Conservation (phyloP, 2,888 invertebrate genomes). For the Lissocephala sabroskyi region DNA sequence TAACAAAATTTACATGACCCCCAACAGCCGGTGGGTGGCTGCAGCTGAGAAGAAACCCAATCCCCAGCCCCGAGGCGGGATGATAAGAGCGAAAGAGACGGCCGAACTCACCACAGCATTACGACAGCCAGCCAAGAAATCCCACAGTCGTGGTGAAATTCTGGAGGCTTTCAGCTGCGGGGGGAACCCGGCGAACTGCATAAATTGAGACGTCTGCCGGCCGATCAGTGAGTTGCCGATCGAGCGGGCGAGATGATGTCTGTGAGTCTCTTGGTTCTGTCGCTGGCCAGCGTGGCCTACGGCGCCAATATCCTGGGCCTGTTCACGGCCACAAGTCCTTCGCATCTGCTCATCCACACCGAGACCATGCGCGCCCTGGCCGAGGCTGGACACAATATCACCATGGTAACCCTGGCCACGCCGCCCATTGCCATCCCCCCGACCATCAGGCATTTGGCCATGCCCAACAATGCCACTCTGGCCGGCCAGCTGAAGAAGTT, state of each 20-base stretch:
- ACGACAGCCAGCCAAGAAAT: no score
- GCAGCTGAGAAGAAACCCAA: no score
- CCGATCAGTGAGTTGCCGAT: not conserved
- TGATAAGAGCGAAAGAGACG: no score
- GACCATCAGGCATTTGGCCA: constrained; percentile 46
- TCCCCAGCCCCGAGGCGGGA: no score
- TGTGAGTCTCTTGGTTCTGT: constrained; percentile 6
- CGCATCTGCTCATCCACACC: constrained; percentile 63
- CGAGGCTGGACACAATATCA: constrained; percentile 64
- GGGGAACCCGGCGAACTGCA: not conserved
- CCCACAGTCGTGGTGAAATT: no score
- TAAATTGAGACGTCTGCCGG: no score
- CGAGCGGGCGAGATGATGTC: not conserved
- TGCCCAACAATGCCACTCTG: constrained; percentile 30
- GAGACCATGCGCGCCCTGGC: constrained; percentile 56
- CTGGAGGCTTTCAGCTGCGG: no score
- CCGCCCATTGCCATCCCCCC: constrained; percentile 39
- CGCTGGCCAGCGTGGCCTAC: constrained; percentile 3
- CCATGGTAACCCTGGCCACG: constrained; percentile 44
- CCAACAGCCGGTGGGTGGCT: no score
- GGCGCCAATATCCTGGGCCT: constrained; percentile 60
- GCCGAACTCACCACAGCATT: no score
- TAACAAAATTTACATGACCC: no score
- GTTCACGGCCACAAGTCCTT: constrained; percentile 58
- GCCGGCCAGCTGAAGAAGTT: constrained; percentile 10